Percentiles rank a stretch among this genome's conserved stretches.
phyloP scores from a whole-genome alignment of 2,797 vertebrate genomes.

The Heteromormyrus szaboi region DNA sequence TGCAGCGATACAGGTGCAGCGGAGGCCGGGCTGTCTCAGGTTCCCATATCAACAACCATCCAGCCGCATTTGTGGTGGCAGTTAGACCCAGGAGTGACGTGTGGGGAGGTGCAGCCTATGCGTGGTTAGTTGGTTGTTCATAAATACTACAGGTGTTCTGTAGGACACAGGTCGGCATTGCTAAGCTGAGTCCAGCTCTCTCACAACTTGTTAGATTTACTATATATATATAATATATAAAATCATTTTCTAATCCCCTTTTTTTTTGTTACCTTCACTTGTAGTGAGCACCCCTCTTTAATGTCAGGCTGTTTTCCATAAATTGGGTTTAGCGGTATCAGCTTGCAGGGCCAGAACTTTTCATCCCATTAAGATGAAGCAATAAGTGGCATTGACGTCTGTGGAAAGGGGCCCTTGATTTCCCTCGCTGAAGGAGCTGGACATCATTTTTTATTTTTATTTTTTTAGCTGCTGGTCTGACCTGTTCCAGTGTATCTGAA shows the following conservation, averaged over 20 bases:
- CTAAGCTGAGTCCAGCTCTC: conserved; percentile 54
- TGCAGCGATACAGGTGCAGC: neutral
- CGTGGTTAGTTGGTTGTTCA: neutral
- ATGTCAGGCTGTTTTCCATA: conserved; percentile 45
- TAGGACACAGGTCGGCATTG: conserved; percentile 60
- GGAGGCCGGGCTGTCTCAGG: neutral
- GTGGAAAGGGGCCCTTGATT: conserved; percentile 25
- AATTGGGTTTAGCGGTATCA: conserved; percentile 63
- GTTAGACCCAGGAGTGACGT: neutral
- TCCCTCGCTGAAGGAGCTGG: neutral
- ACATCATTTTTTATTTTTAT: too few relatives aligned
- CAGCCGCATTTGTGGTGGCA: neutral
- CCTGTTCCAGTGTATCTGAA: neutral
- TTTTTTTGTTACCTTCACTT: conserved; percentile 41
- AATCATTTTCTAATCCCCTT: neutral
- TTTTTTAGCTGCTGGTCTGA: neutral
- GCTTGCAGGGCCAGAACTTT: conserved; percentile 78
- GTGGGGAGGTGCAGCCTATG: neutral
- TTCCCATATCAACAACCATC: neutral
- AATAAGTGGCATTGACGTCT: conserved; percentile 60
- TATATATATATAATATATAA: neutral
- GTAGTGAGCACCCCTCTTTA: conserved; percentile 59
- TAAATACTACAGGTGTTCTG: conserved; percentile 20
- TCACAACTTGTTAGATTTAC: neutral
- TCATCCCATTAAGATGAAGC: conserved; percentile 82